These are phyloP conservation scores for Sinelater perroti DNA, from an alignment of 2,888 invertebrate genomes.

Conservation along the genomic window DNA sequence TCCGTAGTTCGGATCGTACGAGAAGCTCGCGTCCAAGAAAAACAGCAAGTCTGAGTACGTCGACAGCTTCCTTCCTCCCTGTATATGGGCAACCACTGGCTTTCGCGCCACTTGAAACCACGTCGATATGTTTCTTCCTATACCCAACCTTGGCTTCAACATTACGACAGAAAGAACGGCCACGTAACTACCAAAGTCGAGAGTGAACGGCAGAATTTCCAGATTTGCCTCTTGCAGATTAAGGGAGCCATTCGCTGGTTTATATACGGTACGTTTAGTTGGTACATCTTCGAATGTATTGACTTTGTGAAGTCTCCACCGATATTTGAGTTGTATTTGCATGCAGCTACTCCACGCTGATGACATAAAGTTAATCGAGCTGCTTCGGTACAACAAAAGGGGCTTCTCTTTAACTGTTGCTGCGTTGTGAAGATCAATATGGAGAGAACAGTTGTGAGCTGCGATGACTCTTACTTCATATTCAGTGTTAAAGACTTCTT, in stretches of 20 bases:
- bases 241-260: background rate
- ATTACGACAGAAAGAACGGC: constrained; percentile 5
- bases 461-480: constrained; percentile 8
- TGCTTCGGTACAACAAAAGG: background rate
- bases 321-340: background rate
- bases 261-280: background rate
- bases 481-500: constrained; percentile 5
- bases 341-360: background rate
- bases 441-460: background rate
- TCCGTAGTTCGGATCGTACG: constrained; percentile 17
- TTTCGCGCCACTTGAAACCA: background rate
- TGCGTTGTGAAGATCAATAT: background rate
- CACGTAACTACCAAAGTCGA: constrained; percentile 8
- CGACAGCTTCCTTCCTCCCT: constrained; percentile 4
- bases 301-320: constrained; percentile 3
- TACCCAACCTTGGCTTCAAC: background rate
- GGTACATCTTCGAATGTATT: background rate
- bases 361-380: background rate
- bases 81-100: constrained; percentile 13
- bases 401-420: background rate
- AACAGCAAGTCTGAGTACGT: background rate
- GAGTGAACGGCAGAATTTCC: constrained; percentile 3
- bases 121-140: background rate
- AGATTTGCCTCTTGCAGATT: background rate
- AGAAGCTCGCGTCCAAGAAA: constrained; percentile 16